Evolutionary conservation across 2,797 vertebrate genomes (phyloP), one percentile per base, ranked within the genome.

Genomic region (Podarcis lilfordi): DNA sequence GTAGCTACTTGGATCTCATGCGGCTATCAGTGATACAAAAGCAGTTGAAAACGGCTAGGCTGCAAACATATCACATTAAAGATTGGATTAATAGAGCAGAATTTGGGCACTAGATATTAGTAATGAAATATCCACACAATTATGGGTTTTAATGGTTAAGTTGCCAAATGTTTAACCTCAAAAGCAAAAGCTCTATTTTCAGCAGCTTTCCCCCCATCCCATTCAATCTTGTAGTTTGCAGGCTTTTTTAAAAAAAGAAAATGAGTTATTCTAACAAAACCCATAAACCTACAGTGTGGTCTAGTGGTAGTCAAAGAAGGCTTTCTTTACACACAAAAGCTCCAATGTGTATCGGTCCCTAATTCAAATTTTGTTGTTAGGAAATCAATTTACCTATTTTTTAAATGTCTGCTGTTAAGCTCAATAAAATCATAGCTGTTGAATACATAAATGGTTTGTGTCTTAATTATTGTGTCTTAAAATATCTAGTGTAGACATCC

Each of bases 381-480:
- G 89, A 93, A 92, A 88, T 86, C 74, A 76, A 88, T 93, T 77
- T 82, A 86, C 77, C 8, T 8, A 0, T 40, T 86, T 86, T 87
- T 89, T 64, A 71, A 35, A 85, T 94, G 91, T 89, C 78, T 89
- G 50, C 72, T 1, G 1, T 85, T 92, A 86, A 95, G 1, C 78
- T 92, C 88, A 95, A 95, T 96, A 95, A 95, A 96, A 92, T 55
- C 81, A 1, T 95, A 94, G 92, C 90, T 87, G 66, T 88, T 89
- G 89, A 91, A 78, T 72, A 37, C 77, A 66, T 15, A 80, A 80
- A 43, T 2, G 37, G 15, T 40, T 78, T 27, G 0, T 23, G 68
- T 92, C 17, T 94, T 89, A 86, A 37, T 72, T 80, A 55, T 77
- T 9, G 50, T 25, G 4, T 15, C 71, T 71, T 88, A 80, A 23